Evolutionary conservation across 2,797 vertebrate species (phyloP).

Genomic region (Pipistrellus nathusii): DNA sequence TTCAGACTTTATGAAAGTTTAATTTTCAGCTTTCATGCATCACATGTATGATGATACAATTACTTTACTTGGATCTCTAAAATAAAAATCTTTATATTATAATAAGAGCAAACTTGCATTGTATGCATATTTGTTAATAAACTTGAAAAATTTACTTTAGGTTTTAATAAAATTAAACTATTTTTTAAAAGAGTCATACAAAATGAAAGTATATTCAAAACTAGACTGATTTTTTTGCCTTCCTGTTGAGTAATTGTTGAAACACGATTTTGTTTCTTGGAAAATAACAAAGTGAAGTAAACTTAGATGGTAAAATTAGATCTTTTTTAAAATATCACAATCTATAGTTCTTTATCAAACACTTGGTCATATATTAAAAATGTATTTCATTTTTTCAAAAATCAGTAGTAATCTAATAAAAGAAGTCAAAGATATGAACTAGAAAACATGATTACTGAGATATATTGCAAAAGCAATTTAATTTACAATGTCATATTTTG

Average conservation of each 20-base stretch:
- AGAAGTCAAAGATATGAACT: not conserved
- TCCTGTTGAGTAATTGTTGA: not conserved
- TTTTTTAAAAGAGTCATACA: not conserved
- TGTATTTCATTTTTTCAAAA: slow-evolving; percentile 14
- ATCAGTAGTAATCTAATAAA: slow-evolving; percentile 46
- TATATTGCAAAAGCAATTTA: slow-evolving; percentile 35
- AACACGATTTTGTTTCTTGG: not conserved
- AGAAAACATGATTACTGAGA: slow-evolving; percentile 36
- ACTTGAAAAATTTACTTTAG: not conserved
- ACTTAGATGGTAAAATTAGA: not conserved
- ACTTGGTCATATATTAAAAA: not conserved
- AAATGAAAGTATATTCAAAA: not conserved
- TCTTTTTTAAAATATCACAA: not conserved
- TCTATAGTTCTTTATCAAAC: not conserved
- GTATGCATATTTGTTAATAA: not conserved
- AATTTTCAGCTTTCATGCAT: slow-evolving; percentile 7
- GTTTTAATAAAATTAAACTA: not conserved
- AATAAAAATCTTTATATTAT: not conserved
- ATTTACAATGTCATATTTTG: slow-evolving; percentile 34
- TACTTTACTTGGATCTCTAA: not conserved
- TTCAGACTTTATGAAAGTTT: not conserved
- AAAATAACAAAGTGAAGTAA: not conserved
- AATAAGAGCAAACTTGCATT: not conserved
- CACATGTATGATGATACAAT: not conserved
- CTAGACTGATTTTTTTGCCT: not conserved